phyloP scores from a whole-genome alignment of 2,113 vertebrate species.

The Cephalopterus ornatus region DNA sequence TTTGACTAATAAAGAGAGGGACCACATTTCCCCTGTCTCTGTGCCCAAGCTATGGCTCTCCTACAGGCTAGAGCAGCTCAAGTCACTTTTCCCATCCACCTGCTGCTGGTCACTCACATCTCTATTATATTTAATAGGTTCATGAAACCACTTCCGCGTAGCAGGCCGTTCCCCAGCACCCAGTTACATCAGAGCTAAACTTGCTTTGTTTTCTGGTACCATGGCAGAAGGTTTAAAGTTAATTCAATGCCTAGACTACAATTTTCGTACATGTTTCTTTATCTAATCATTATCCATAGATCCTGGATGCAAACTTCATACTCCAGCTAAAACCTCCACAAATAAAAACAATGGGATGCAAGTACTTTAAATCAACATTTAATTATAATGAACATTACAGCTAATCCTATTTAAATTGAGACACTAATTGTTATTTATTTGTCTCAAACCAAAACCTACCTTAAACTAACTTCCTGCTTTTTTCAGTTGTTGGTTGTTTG shows the following conservation, averaged over 20 bases:
- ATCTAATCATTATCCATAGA: background rate
- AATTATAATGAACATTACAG: background rate
- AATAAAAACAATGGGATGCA: background rate
- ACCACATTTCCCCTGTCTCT: background rate
- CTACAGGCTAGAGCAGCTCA: background rate
- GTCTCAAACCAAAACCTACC: background rate
- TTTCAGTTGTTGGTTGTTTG: background rate
- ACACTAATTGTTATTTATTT: background rate
- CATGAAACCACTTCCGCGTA: background rate
- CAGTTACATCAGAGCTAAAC: background rate
- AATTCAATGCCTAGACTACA: background rate
- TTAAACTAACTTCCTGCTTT: background rate
- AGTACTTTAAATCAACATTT: background rate
- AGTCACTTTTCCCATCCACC: background rate
- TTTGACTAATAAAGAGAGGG: background rate
- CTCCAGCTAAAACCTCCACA: background rate
- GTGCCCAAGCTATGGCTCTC: background rate
- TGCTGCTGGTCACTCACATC: fast-evolving
- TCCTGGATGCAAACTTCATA: background rate
- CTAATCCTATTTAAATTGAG: background rate
- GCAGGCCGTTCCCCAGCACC: background rate
- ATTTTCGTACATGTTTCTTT: background rate
- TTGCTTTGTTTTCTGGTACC: background rate
- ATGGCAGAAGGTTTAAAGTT: background rate
- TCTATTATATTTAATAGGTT: background rate